Conservation (phyloP, 2,113 vertebrate genomes). For the Pogona vitticeps region DNA sequence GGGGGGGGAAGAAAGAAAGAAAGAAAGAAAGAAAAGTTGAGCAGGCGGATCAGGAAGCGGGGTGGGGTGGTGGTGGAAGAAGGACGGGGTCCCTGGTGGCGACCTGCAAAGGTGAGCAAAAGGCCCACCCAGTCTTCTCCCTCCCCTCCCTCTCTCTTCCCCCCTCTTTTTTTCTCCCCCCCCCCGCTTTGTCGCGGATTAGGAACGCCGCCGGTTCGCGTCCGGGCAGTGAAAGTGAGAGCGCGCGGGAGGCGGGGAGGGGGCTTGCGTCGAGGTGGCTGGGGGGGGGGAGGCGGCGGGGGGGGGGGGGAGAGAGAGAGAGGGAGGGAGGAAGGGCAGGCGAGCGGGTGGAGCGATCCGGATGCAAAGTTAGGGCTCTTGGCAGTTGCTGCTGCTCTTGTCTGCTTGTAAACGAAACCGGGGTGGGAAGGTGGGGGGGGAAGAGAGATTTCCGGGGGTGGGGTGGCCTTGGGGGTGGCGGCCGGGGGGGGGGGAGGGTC, state of each 20-base stretch:
- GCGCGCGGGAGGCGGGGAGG: background rate
- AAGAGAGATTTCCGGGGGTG: background rate
- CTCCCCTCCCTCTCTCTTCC: slow-evolving; percentile 14
- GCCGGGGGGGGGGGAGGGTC: no score
- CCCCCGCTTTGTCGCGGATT: background rate
- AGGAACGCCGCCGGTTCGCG: background rate
- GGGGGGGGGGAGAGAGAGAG: background rate
- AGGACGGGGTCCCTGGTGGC: slow-evolving; percentile 69
- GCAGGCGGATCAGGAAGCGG: background rate
- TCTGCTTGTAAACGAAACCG: slow-evolving; percentile 55
- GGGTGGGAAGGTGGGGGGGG: background rate
- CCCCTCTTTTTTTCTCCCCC: slow-evolving; percentile 16
- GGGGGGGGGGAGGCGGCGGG: no score
- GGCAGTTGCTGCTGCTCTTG: slow-evolving; percentile 35
- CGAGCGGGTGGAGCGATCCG: background rate
- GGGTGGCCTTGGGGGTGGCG: no score
- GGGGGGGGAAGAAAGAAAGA: background rate
- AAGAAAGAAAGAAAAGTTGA: background rate
- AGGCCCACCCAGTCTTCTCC: slow-evolving; percentile 10
- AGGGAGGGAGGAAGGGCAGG: background rate
- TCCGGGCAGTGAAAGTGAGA: background rate
- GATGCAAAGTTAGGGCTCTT: slow-evolving; percentile 2
- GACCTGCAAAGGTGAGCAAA: slow-evolving; percentile 73
- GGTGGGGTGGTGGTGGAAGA: slow-evolving; percentile 41
- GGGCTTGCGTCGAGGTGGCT: background rate